Base-by-base conservation (phyloP, 2,113 vertebrate genomes). In the Myotis yumanensis region DNA sequence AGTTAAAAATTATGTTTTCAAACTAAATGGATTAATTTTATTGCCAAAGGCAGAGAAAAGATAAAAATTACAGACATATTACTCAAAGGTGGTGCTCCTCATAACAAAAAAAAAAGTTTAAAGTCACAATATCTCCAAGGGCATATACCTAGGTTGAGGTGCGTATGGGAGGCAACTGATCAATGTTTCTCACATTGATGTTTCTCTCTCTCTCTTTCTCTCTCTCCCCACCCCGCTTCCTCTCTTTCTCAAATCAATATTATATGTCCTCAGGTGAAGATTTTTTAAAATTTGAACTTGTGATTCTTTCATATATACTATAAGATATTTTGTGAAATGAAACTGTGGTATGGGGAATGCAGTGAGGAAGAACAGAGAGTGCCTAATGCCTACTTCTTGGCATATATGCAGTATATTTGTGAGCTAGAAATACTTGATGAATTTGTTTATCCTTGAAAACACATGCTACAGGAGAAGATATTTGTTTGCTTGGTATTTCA, bases 1-100 rank as follows among this genome's bases (percentile, higher is more conserved):
- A 75, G 20, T 17, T 64, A 22, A 95, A 90, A 84, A 46, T 75
- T 84, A 52, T 73, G 37, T 25, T 93, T 91, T 91, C 59, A 96
- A 91, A 71, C 11, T 4, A 81, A 90, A 88, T 25, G 81, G 22
- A 81, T 81, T 83, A 66, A 37, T 88, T 95, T 59, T 73, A 40
- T 80, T 81, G 5, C 20, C 79, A 85, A 91, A 91, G 52, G 43
- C 51, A 87, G 48, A 86, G 12, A 76, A 40, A 18, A 87, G 37
- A 54, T 54, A 0, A 89, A 93, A 88, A 91, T 37, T 51, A 14
- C 16, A 91, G 51, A 35, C 32, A 43, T 17, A 69, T 43, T 18
- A 51, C 83, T 92, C 17, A 86, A 90, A 90, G 77, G 59, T 10
- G 62, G 1, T 11, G 23, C 4, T 93, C 8, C 30, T 62, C 0